These are phyloP conservation scores for Tenebrio molitor DNA, from an alignment of 1,140 invertebrate genomes.

Conservation along the genomic window DNA sequence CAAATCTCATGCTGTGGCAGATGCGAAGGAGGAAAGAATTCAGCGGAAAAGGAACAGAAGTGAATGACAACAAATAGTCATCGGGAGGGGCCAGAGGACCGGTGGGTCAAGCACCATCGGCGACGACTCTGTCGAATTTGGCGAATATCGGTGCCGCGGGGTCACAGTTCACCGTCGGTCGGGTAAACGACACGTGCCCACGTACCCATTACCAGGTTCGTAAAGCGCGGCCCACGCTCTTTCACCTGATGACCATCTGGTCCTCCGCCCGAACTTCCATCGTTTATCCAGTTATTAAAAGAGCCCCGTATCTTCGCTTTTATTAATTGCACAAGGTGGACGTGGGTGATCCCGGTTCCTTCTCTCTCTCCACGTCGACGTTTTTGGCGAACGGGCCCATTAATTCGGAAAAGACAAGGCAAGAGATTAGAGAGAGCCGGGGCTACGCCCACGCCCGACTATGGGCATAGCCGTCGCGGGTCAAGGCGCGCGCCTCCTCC, in stretches of 20 bases:
- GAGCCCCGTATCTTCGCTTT: constrained; percentile 16
- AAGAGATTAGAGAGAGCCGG: not conserved
- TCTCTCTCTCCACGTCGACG: no score
- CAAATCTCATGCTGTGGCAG: no score
- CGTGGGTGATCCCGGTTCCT: constrained; percentile 23
- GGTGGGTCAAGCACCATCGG: no score
- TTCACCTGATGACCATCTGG: constrained; percentile 51
- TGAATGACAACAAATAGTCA: no score
- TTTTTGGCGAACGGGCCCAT: constrained; percentile 13
- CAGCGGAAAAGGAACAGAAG: no score
- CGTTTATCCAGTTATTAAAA: constrained; percentile 32
- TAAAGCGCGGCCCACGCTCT: constrained; percentile 45
- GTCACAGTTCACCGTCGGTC: constrained; percentile 28
- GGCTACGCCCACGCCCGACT: constrained; percentile 17
- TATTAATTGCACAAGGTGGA: constrained; percentile 10
- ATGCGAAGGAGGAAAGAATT: no score
- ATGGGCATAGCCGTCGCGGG: constrained; percentile 24
- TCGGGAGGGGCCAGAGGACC: no score
- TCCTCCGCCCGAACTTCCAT: constrained; percentile 31
- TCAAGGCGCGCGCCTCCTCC: constrained; percentile 29
- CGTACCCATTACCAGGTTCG: constrained; percentile 46
- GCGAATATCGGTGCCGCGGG: constrained; percentile 1
- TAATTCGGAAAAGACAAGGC: not conserved
- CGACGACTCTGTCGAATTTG: no score
- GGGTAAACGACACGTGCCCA: constrained; percentile 49